Evolutionary conservation across 2,113 vertebrate genomes (phyloP), one percentile per base, ranked within the genome.

Genomic region (Microcebus jonahi): DNA sequence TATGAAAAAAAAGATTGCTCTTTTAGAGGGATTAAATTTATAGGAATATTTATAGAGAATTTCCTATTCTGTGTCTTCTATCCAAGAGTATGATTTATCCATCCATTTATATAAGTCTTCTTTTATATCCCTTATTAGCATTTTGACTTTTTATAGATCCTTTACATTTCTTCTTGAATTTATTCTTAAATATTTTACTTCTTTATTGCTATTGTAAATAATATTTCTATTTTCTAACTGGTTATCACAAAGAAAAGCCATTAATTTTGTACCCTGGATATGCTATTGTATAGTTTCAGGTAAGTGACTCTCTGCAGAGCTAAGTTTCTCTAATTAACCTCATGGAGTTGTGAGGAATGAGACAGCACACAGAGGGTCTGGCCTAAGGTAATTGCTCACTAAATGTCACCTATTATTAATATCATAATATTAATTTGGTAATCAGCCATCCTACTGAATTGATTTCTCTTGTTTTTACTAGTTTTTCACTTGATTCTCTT

Each of bases 141-240:
- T 92, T 70, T 92, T 77, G 77, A 61, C 1, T 80, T 31, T 86
- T 73, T 68, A 67, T 48, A 80, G 36, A 67, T 48, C 1, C 59
- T 87, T 85, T 12, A 39, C 17, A 86, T 82, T 97, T 90, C 50
- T 77, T 82, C 27, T 55, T 79, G 20, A 31, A 42, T 71, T 88
- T 84, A 76, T 55, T 94, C 36, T 88, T 63, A 65, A 63, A 61
- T 79, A 84, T 50, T 85, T 90, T 85, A 50, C 23, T 48, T 89
- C 73, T 85, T 68, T 73, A 90, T 79, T 80, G 13, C 45, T 80
- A 67, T n/a, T 42, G 6, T 42, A 73, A 89, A 48, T 65, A 34
- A 65, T 14, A 57, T 20, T 65, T 81, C 59, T 36, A 34, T 80
- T 73, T 89, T 89, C 70, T 65, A 71, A 48, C 9, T 88, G n/a